Evolutionary conservation across 2,888 invertebrate genomes (phyloP).

Genomic region (Colletes collaris): DNA sequence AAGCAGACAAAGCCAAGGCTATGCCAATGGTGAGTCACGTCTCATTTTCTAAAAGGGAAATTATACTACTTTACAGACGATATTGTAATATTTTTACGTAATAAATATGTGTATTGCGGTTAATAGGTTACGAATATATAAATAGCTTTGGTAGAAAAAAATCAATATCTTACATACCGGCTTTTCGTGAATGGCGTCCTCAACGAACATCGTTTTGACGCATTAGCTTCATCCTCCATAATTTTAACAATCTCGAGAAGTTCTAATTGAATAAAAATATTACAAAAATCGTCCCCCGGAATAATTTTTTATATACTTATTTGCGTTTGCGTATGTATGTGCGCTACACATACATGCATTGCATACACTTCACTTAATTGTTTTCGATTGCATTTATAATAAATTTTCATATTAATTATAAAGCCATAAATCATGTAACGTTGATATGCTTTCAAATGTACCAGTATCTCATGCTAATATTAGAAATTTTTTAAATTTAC

Average conservation of each 20-base stretch:
- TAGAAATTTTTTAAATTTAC: slow-evolving; percentile 40
- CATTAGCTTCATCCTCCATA: not conserved
- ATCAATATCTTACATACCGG: slow-evolving; percentile 59
- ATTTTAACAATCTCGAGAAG: not conserved
- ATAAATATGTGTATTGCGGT: not conserved
- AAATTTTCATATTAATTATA: not conserved
- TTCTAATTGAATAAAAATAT: not conserved
- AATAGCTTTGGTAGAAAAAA: slow-evolving; percentile 29
- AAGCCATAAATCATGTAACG: not conserved
- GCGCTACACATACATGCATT: not conserved
- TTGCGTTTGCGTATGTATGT: not conserved
- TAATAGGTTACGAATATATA: not conserved
- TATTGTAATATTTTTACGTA: not conserved
- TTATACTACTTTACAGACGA: not conserved
- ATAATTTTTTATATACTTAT: not conserved
- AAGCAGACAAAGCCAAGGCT: slow-evolving; percentile 63
- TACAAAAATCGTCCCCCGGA: not conserved
- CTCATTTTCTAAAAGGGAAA: not conserved
- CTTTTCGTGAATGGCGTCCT: slow-evolving; percentile 56
- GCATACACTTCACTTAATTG: no score
- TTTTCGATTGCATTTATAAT: not conserved
- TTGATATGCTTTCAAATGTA: not conserved
- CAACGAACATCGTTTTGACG: slow-evolving; percentile 20
- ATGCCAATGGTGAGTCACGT: slow-evolving; percentile 58
- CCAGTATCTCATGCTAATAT: not conserved